Base-by-base conservation (phyloP, 2,113 vertebrate species). In the Corapipo altera region DNA sequence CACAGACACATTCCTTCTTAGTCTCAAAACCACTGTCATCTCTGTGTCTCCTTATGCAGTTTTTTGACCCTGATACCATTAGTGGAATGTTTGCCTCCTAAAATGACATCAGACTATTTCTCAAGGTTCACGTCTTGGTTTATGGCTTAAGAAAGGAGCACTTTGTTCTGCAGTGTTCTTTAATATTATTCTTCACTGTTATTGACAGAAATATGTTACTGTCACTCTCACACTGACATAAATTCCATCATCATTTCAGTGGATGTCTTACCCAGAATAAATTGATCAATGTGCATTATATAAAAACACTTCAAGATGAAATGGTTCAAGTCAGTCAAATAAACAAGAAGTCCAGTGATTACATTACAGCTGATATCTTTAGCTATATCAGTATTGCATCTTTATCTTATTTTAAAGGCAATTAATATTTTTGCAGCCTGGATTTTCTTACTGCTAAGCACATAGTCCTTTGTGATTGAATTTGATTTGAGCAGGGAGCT, bases 21-120 rank as follows among this genome's bases (percentile, higher is more conserved):
- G 20, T 61, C 44, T 61, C 49, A 52, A 44, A 82, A 85, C 28
- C 33, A 41, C 17, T 44, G 11, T 23, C 15, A 44, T 44, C 14
- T 43, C n/a, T 59, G 7, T 43, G 19, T 69, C 85, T 82, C 41
- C 75, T 44, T 55, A 15, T 0, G 0, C 41, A 26, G 2, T 48
- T 91, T 86, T 89, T 76, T 54, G 8, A 37, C 2, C 22, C 43
- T 35, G 37, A 21, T 65, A 12, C 37, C 24, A 3, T 51, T 30
- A 69, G 52, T 43, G 18, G 6, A n/a, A 11, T 49, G 15, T 83
- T 85, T 85, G 37, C 54, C 9, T 69, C n/a, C 41, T 35, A 57
- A 6, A 66, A 37, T 28, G 49, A 70, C 58, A 41, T 54, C 71
- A 90, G 71, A 44, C 11, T 8, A n/a, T 61, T 73, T 46, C 57